A percentile compares a stretch with the other conserved stretches of the same genome.
phyloP scores from a whole-genome alignment of 2,888 invertebrate species.

The Gasteruption jaculator region DNA sequence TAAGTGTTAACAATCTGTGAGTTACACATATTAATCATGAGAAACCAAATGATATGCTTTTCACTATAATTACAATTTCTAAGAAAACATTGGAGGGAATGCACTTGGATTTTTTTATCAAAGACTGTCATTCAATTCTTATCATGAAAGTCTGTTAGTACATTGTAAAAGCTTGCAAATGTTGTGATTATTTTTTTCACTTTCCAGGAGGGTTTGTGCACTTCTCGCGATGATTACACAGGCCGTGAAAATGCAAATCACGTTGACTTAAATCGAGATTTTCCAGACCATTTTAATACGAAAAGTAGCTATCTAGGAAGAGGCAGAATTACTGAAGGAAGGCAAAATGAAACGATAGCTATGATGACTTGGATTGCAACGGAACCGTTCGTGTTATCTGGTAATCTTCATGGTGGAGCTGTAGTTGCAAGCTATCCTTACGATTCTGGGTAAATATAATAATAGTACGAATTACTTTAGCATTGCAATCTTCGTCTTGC shows the following conservation, averaged over 20 bases:
- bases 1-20: too few relatives aligned
- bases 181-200: slow-evolving; percentile 22
- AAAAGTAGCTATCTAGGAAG: slow-evolving; percentile 43
- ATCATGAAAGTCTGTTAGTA: too few relatives aligned
- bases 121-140: too few relatives aligned
- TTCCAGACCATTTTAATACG: slow-evolving; percentile 81
- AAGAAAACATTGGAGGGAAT: too few relatives aligned
- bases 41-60: too few relatives aligned
- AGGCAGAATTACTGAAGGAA: slow-evolving; percentile 55
- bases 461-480: slow-evolving; percentile 9
- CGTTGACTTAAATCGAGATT: slow-evolving; percentile 85
- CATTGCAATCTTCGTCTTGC: background rate
- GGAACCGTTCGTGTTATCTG: slow-evolving; percentile 88
- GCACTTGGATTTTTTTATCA: too few relatives aligned
- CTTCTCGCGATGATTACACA: slow-evolving; percentile 61
- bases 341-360: slow-evolving; percentile 85
- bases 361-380: slow-evolving; percentile 85
- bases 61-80: too few relatives aligned
- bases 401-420: slow-evolving; percentile 94
- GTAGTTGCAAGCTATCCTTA: slow-evolving; percentile 97
- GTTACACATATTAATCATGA: too few relatives aligned
- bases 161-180: too few relatives aligned
- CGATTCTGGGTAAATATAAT: slow-evolving; percentile 65
- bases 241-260: slow-evolving; percentile 81
- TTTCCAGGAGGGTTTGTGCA: slow-evolving; percentile 74